Base-by-base conservation (phyloP, 2,888 invertebrate genomes). In the Scotopteryx bipunctaria region DNA sequence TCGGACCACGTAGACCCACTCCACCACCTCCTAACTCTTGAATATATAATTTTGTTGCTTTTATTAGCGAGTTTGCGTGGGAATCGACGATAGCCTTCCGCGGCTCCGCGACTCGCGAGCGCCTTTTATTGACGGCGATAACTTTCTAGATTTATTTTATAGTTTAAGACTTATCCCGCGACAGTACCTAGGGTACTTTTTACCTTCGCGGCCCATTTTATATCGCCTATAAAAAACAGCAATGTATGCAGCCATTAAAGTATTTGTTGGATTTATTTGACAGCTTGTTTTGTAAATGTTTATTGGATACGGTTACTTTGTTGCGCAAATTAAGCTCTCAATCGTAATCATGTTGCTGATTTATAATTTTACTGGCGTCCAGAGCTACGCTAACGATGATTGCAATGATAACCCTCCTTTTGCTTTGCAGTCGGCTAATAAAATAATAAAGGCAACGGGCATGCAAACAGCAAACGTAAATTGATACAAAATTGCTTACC, bases 1-100 rank as follows among this genome's bases (percentile, higher is more conserved):
- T 86, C 87, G 86, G 88, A 87, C 90, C 88, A 86, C 88, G 88
- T 88, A 86, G 85, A 82, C 81, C 81, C 82, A 86, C 86, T 79
- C 84, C 81, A 85, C 89, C 89, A 88, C 88, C 87, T 86, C 81
- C 85, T 83, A 86, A 87, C 86, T 90, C 85, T 89, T 90, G 90
- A 90, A 90, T 90, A 86, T 87, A 90, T 90, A 89, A 90, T 90
- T 89, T 87, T 85, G 89, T 87, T 86, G 90, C 88, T 89, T 88
- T 88, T 88, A 88, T 88, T 90, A 90, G 85, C 84, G 81, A 86
- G 78, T 86, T 89, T 86, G 90, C 90, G 89, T 90, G 90, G 90
- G 89, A 90, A 90, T 88, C 77, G 83, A 75, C 81, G 86, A 84
- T 89, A 84, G 86, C 86, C 86, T 86, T 84, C 85, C 81, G 86